A percentile compares a stretch with the other conserved stretches of the same genome.
Evolutionary conservation across 1,140 invertebrate species (phyloP).

Genomic region (Drosophila fuyamai): DNA sequence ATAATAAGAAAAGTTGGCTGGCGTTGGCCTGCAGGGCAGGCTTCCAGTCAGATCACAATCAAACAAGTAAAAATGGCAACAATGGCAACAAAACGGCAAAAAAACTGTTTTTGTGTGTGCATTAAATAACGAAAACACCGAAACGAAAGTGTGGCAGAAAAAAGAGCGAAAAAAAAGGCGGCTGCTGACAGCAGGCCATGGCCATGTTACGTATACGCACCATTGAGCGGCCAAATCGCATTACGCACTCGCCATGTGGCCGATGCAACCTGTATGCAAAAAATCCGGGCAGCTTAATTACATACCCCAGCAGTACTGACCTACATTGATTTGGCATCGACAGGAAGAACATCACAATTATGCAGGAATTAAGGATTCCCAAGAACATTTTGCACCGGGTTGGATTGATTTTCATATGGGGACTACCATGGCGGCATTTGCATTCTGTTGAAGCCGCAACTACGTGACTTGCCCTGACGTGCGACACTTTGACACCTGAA

Average conservation of each 20-base stretch:
- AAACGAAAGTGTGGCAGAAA: slow-evolving; percentile 27
- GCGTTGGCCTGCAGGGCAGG: slow-evolving; percentile 57
- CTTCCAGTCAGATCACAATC: slow-evolving; percentile 56
- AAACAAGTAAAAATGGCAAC: slow-evolving; percentile 40
- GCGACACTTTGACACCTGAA: slow-evolving; percentile 57
- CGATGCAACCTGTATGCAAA: slow-evolving; percentile 18
- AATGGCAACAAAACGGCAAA: slow-evolving; percentile 16
- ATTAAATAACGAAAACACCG: slow-evolving; percentile 31
- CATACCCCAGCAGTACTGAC: slow-evolving; percentile 14
- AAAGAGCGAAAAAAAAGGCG: slow-evolving; percentile 9
- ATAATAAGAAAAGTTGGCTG: slow-evolving; percentile 79
- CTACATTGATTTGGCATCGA: slow-evolving; percentile 29
- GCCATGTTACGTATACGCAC: slow-evolving; percentile 63
- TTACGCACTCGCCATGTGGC: slow-evolving; percentile 39
- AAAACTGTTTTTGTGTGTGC: slow-evolving; percentile 13
- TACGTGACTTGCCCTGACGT: slow-evolving; percentile 33
- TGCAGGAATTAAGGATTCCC: slow-evolving; percentile 30
- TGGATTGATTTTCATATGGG: slow-evolving; percentile 13
- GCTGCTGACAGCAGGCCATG: slow-evolving; percentile 20
- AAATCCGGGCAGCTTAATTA: slow-evolving; percentile 41
- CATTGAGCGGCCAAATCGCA: slow-evolving; percentile 56
- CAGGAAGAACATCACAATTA: slow-evolving; percentile 48
- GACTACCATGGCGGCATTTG: slow-evolving; percentile 28
- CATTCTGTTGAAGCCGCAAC: slow-evolving; percentile 27
- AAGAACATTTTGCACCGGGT: slow-evolving; percentile 5